Evolutionary conservation across 2,888 invertebrate genomes (phyloP).

Genomic region (Dasysyrphus albostriatus): DNA sequence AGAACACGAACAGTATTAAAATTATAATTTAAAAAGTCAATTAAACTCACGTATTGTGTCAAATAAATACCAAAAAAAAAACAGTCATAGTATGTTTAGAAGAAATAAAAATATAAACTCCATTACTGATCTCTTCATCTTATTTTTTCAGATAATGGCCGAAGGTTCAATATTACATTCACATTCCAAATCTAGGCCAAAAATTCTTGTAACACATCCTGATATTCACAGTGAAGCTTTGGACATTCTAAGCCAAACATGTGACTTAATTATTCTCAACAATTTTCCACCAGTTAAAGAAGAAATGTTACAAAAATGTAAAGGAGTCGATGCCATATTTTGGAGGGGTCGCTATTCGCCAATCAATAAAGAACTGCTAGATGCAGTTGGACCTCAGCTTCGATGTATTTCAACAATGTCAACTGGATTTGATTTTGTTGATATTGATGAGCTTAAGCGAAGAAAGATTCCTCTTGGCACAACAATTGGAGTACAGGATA

Average conservation of each 20-base stretch:
- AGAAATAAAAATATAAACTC: no score
- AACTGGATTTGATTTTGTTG: constrained; percentile 94
- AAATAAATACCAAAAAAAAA: no score
- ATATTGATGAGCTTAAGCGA: constrained; percentile 88
- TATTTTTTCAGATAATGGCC: background rate
- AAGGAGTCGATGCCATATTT: constrained; percentile 16
- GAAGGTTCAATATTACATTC: background rate
- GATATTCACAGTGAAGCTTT: background rate
- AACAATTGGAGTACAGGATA: constrained; percentile 90
- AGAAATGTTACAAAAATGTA: constrained; percentile 20
- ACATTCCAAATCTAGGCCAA: background rate
- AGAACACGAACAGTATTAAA: no score
- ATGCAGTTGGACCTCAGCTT: constrained; percentile 85
- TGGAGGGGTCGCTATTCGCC: constrained; percentile 5
- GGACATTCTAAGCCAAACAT: background rate
- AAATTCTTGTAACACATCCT: constrained; percentile 11
- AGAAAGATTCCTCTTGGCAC: constrained; percentile 90
- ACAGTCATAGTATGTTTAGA: no score
- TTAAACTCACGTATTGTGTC: no score
- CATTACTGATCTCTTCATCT: background rate
- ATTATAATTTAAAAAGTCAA: no score
- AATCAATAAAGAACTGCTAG: constrained; percentile 68
- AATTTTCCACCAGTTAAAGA: constrained; percentile 1
- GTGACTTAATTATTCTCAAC: background rate
- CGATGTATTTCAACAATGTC: constrained; percentile 90